A percentile compares a stretch with the other conserved stretches of the same genome.
phyloP scores from a whole-genome alignment of 2,888 invertebrate species.

The Caenorhabditis sp. region DNA sequence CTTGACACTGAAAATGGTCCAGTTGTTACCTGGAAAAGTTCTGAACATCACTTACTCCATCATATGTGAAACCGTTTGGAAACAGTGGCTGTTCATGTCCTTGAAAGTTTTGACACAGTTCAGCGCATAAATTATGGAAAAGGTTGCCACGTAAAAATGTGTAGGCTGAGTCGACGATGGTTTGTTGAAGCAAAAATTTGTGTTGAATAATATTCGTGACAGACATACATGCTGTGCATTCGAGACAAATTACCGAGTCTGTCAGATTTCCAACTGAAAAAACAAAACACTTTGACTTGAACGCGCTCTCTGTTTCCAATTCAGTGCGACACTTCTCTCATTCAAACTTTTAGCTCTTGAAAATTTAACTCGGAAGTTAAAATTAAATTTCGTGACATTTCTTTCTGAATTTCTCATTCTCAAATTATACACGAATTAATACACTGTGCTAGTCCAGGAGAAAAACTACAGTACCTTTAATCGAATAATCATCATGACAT shows the following conservation, averaged over 20 bases:
- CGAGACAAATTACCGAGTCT: constrained; percentile 37
- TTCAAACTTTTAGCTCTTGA: too few relatives aligned
- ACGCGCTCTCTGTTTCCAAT: too few relatives aligned
- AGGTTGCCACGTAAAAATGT: constrained; percentile 37
- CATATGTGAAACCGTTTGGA: constrained; percentile 42
- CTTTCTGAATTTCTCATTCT: too few relatives aligned
- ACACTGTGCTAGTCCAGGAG: too few relatives aligned
- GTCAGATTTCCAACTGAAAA: constrained; percentile 45
- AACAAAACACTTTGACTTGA: too few relatives aligned
- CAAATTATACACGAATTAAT: too few relatives aligned
- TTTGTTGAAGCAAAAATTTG: constrained; percentile 37
- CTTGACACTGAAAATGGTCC: constrained; percentile 32
- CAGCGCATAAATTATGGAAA: constrained; percentile 50
- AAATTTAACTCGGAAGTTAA: too few relatives aligned
- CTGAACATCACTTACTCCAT: constrained; percentile 16
- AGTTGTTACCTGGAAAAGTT: not conserved
- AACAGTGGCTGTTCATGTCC: constrained; percentile 24
- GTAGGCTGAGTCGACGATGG: constrained; percentile 15
- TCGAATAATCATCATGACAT: constrained; percentile 46
- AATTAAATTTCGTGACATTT: too few relatives aligned
- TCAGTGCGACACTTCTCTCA: too few relatives aligned
- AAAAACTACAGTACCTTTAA: too few relatives aligned
- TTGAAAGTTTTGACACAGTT: constrained; percentile 35
- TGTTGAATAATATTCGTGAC: constrained; percentile 48
- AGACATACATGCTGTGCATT: constrained; percentile 52